Evolutionary conservation across 2,888 invertebrate species (phyloP).

Genomic region (Zootermopsis nevadensis): DNA sequence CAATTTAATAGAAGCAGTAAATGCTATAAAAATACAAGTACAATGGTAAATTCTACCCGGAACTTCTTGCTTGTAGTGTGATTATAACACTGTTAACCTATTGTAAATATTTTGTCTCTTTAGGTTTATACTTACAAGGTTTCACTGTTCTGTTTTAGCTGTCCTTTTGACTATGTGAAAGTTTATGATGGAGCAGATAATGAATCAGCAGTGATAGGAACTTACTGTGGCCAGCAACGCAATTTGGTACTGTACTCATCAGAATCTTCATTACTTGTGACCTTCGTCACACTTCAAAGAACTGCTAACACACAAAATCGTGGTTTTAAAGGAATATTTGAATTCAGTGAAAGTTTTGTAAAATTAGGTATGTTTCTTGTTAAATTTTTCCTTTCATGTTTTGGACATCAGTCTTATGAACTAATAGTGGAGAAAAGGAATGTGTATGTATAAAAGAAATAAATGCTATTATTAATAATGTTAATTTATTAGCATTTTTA

Average conservation of each 20-base stretch:
- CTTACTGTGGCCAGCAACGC: slow-evolving; percentile 97
- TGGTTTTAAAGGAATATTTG: slow-evolving; percentile 98
- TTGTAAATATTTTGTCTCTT: too few relatives aligned
- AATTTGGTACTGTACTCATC: slow-evolving; percentile 96
- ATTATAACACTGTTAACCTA: too few relatives aligned
- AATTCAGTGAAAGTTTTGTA: slow-evolving; percentile 98
- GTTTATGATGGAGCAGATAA: slow-evolving; percentile 95
- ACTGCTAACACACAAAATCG: slow-evolving; percentile 96
- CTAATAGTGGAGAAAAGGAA: too few relatives aligned
- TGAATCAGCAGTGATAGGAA: slow-evolving; percentile 90
- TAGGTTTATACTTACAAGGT: too few relatives aligned
- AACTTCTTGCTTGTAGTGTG: too few relatives aligned
- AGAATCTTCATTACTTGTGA: slow-evolving; percentile 88
- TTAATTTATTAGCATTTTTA: too few relatives aligned
- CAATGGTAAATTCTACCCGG: too few relatives aligned
- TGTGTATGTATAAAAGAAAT: too few relatives aligned
- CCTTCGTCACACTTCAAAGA: slow-evolving; percentile 91
- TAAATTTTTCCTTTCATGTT: background rate
- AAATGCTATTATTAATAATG: too few relatives aligned
- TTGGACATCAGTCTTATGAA: background rate
- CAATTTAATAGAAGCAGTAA: too few relatives aligned
- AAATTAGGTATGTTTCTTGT: slow-evolving; percentile 79
- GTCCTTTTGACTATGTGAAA: slow-evolving; percentile 98
- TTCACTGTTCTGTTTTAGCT: slow-evolving; percentile 71
- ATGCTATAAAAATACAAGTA: too few relatives aligned